Base-by-base conservation (phyloP, 1,140 invertebrate genomes). In the Drosophila hydei region DNA sequence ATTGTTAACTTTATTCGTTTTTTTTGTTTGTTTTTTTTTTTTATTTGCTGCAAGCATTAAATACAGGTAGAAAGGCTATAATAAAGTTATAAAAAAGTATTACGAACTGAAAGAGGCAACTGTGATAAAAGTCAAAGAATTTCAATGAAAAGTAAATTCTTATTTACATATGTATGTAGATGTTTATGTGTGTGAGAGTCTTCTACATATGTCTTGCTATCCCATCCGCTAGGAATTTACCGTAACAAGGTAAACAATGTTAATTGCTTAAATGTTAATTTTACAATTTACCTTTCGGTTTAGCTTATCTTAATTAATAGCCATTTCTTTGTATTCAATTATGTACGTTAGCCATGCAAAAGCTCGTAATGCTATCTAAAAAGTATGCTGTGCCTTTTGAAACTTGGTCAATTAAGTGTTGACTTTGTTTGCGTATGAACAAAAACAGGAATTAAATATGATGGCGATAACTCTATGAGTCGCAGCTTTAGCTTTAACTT, bases 221-320 rank as follows among this genome's bases (percentile, higher is more conserved):
- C 30, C 30, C 30, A 33, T 33, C 30, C 30, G 30, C 12, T 33
- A 11, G 30, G 30, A 42, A 42, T 16, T 16, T 42, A 40, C 38
- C 14, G 14, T 16, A 16, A 14, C 38, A 16, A 8, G 4, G 14
- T 16, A 40, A 40, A 5, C n/a, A 16, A 40, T 40, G 3, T 42
- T 14, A 23, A 40, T 56, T 14, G 19, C 16, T 7, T 43, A 12
- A 16, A 30, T 68, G 56, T 30, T 30, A 33, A 11, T 55, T 54
- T 14, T 45, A 19, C 40, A 68, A 68, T 52, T 68, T 47, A 43
- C 40, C 27, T 38, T 27, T 65, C 30, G 11, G 4, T 1, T 23
- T 50, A 27, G 47, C 14, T 50, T 23, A 16, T 50, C 7, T 30
- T 27, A 16, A 14, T 18, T 18, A 48, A 16, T 27, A 33, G 9